Conservation (phyloP, 2,797 vertebrate species). For the Enteromius trimaculatus region DNA sequence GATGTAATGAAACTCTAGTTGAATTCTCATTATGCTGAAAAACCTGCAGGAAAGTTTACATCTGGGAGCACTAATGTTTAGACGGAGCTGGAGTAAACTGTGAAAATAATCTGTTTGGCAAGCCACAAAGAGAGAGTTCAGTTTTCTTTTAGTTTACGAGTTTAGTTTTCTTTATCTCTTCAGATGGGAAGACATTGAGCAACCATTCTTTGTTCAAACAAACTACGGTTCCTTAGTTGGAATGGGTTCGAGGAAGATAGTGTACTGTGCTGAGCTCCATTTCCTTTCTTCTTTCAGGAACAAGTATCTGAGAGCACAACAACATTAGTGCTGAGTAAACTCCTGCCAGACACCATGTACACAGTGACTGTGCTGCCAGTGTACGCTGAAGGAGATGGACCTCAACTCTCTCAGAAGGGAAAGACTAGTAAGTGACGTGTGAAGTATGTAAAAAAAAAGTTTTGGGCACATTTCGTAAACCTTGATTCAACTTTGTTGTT, state of each 20-base stretch:
- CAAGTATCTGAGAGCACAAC: constrained; percentile 93
- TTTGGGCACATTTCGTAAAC: background rate
- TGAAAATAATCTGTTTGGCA: constrained; percentile 31
- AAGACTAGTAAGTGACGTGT: constrained; percentile 85
- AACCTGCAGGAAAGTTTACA: constrained; percentile 26
- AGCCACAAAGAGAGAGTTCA: constrained; percentile 23
- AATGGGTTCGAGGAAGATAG: background rate
- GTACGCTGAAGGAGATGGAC: constrained; percentile 92
- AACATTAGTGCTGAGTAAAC: constrained; percentile 82
- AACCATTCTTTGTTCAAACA: background rate
- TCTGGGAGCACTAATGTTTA: constrained; percentile 52
- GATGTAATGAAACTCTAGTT: background rate
- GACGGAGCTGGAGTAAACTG: constrained; percentile 51
- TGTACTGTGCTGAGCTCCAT: background rate
- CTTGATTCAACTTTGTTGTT: background rate
- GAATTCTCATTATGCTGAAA: constrained; percentile 3
- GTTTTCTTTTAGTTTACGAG: constrained; percentile 12
- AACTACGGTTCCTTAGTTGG: background rate
- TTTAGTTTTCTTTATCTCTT: constrained; percentile 49
- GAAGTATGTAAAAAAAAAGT: background rate
- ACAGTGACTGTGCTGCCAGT: constrained; percentile 88
- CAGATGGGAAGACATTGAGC: constrained; percentile 21
- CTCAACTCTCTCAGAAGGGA: constrained; percentile 82
- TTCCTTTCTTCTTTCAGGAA: constrained; percentile 71
- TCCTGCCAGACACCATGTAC: constrained; percentile 88